phyloP scores from a whole-genome alignment of 2,797 vertebrate genomes.

The Oreochromis mossambicus region DNA sequence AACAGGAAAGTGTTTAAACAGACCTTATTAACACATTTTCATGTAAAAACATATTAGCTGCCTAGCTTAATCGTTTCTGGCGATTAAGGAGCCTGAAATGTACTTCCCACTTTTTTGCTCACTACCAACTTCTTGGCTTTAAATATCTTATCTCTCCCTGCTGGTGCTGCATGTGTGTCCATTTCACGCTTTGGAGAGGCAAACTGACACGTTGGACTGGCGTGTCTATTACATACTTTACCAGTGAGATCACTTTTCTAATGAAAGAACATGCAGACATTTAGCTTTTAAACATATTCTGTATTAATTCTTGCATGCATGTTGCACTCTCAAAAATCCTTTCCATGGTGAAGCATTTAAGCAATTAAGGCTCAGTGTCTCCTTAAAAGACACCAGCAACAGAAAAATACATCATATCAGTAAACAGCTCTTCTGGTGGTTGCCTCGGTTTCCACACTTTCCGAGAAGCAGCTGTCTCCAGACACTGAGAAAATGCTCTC shows the following conservation, averaged over 20 bases:
- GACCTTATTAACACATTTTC: not conserved
- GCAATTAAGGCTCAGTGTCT: not conserved
- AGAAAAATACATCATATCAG: conserved; percentile 24
- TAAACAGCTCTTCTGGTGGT: conserved; percentile 3
- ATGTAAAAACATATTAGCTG: not conserved
- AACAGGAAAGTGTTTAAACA: not conserved
- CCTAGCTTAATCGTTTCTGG: not conserved
- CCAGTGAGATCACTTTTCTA: conserved; percentile 1
- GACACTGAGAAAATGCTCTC: conserved; percentile 7
- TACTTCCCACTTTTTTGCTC: not conserved
- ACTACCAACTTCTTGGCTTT: not conserved
- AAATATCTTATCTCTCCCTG: not conserved
- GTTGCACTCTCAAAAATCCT: not conserved
- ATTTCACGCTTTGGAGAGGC: not conserved
- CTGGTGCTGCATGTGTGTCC: not conserved
- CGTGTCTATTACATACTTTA: not conserved
- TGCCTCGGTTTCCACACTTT: not conserved
- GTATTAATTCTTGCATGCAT: conserved; percentile 31
- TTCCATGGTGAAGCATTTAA: not conserved
- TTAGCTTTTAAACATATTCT: not conserved
- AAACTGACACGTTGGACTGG: not conserved
- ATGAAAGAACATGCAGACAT: conserved; percentile 12
- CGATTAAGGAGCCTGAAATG: not conserved
- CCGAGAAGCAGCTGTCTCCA: not conserved
- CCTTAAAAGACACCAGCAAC: not conserved